Evolutionary conservation across 2,113 vertebrate genomes (phyloP), one percentile per base, ranked within the genome.

Genomic region (Calidris pygmaea): DNA sequence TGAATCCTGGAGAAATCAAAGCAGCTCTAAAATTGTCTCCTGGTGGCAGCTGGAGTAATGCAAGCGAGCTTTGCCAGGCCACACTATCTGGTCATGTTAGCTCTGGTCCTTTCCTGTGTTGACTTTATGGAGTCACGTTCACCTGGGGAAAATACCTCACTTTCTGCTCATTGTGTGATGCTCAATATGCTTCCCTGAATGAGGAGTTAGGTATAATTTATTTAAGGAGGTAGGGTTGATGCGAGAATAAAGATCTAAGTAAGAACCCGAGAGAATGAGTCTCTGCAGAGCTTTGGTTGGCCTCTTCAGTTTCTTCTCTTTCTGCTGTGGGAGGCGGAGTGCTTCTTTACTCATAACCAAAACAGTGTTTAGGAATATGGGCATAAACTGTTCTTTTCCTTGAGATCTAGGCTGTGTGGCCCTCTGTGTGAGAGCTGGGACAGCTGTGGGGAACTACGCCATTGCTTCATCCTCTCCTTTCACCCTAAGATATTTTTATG

Each of bases 51-150:
- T 68, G 15, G 67, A 71, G 12, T 34, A 74, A 52, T 12, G 32
- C 35, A 73, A 48, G 35, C 0, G 3, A 68, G 62, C 53, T 92
- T 39, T 76, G 55, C 19, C 8, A 37, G 13, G 15, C 17, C 9
- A 35, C 1, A 0, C 45, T 75, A 27, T 27, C 58, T 9, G 9
- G 7, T 55, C 11, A 1, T 8, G 7, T 77, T 50, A 35, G 37
- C 39, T 63, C 43, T 63, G 27, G 12, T 65, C 85, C 30, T 75
- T 63, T 26, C 9, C 22, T 73, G 8, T 30, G 14, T 19, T 78
- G 22, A 14, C 34, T 24, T 84, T 60, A 12, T 7, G 22, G 45
- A 65, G 48, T 60, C 3, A 1, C 24, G 59, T 59, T 35, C 3
- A 60, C 4, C 6, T 63, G 14, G 15, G 18, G 27, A 63, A 85